Evolutionary conservation across 1,140 invertebrate genomes (phyloP).

Genomic region (Rhysida immarginata): DNA sequence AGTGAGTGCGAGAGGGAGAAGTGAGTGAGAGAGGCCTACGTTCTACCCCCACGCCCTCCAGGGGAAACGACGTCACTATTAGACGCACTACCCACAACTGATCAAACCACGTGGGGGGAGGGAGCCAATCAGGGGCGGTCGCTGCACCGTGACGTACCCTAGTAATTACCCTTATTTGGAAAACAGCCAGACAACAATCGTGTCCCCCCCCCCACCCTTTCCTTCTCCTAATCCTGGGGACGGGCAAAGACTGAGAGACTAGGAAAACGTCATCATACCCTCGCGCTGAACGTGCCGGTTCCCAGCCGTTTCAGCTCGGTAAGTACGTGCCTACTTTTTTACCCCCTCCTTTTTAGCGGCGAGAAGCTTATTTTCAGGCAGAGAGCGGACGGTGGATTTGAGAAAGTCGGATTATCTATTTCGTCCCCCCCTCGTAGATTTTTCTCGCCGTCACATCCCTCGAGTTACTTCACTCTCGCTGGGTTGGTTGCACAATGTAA

Average conservation of each 20-base stretch:
- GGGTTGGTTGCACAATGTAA: no score
- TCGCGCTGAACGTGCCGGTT: neutral
- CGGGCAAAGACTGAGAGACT: constrained; percentile 6
- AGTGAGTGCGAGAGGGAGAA: neutral
- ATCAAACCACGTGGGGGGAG: constrained; percentile 17
- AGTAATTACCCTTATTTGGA: constrained; percentile 16
- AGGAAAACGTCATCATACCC: constrained; percentile 7
- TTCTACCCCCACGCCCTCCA: constrained; percentile 4
- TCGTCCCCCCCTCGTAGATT: no score
- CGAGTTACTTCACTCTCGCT: no score
- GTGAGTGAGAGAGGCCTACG: neutral
- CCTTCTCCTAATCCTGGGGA: constrained; percentile 15
- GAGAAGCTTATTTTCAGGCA: no score
- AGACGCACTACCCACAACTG: constrained; percentile 17
- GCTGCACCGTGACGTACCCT: constrained; percentile 15
- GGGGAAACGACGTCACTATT: constrained; percentile 16
- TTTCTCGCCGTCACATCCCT: no score
- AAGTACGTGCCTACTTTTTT: neutral
- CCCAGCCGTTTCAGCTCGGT: neutral
- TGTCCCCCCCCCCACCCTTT: constrained; percentile 4
- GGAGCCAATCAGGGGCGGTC: constrained; percentile 15
- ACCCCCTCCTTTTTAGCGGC: neutral
- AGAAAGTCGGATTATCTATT: no score
- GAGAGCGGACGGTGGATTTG: no score
- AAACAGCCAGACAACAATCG: constrained; percentile 16